Evolutionary conservation across 2,797 vertebrate genomes (phyloP).

Genomic region (Cyprinella venusta): DNA sequence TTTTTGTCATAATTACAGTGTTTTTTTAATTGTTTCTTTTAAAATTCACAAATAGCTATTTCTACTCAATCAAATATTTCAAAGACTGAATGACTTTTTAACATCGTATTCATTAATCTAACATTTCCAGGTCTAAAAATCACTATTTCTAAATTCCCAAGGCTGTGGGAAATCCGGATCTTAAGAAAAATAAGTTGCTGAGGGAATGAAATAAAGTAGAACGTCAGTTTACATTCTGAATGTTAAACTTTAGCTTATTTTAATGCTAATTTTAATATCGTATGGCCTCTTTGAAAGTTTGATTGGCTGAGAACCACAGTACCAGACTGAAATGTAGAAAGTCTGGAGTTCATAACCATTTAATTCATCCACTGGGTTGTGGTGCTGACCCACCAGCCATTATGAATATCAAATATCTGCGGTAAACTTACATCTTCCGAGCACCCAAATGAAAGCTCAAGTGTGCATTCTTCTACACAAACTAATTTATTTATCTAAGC

Average conservation of each 20-base stretch:
- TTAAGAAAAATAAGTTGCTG: not conserved
- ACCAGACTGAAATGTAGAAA: not conserved
- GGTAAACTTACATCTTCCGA: not conserved
- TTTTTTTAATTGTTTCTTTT: not conserved
- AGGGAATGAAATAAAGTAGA: not conserved
- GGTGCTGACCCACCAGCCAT: not conserved
- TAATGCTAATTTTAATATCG: not conserved
- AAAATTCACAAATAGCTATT: not conserved
- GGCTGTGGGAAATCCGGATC: not conserved
- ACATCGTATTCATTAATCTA: not conserved
- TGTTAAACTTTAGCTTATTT: not conserved
- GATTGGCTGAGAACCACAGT: not conserved
- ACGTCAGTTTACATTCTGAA: not conserved
- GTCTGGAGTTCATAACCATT: not conserved
- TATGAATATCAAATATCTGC: not conserved
- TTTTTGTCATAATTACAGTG: not conserved
- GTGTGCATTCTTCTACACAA: conserved; percentile 20
- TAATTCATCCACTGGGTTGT: not conserved
- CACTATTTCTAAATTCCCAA: not conserved
- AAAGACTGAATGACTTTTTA: not conserved
- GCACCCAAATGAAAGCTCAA: conserved; percentile 30
- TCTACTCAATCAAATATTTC: not conserved
- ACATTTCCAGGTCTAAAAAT: not conserved
- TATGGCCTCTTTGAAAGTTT: not conserved
- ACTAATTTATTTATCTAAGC: conserved; percentile 43